A percentile compares a stretch with the other conserved stretches of the same genome.
Evolutionary conservation across 2,888 invertebrate species (phyloP).

Genomic region (Onthophagus sagittarius): DNA sequence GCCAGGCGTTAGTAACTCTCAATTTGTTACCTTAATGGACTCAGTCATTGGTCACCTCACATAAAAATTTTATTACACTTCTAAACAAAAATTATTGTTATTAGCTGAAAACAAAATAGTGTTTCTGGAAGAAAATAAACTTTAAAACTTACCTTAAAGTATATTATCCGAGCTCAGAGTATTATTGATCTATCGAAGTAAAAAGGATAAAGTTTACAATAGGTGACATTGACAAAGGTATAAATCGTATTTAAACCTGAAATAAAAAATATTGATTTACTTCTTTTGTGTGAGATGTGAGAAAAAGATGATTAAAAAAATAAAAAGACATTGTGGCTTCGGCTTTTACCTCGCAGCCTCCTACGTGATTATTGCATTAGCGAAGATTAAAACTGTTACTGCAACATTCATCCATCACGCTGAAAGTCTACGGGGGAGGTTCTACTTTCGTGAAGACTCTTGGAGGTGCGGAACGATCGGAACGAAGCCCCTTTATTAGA

Average conservation of each 20-base stretch:
- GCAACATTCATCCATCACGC: slow-evolving; percentile 6
- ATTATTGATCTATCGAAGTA: not conserved
- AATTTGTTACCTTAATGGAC: not conserved
- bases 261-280: no score
- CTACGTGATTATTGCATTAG: slow-evolving; percentile 4
- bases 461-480: not conserved
- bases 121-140: no score
- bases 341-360: not conserved
- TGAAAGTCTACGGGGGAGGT: not conserved
- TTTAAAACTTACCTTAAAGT: no score
- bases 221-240: no score
- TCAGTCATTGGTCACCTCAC: not conserved
- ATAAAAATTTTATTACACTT: no score
- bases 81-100: no score
- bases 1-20: not conserved
- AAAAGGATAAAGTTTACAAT: not conserved
- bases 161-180: no score
- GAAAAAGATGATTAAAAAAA: not conserved
- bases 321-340: not conserved
- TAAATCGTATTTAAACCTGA: no score
- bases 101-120: no score
- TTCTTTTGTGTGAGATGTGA: no score
- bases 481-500: slow-evolving; percentile 1
- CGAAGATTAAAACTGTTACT: not conserved
- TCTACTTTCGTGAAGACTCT: not conserved